Conservation (phyloP, 2,113 vertebrate genomes). For the Platycercus adscitus region DNA sequence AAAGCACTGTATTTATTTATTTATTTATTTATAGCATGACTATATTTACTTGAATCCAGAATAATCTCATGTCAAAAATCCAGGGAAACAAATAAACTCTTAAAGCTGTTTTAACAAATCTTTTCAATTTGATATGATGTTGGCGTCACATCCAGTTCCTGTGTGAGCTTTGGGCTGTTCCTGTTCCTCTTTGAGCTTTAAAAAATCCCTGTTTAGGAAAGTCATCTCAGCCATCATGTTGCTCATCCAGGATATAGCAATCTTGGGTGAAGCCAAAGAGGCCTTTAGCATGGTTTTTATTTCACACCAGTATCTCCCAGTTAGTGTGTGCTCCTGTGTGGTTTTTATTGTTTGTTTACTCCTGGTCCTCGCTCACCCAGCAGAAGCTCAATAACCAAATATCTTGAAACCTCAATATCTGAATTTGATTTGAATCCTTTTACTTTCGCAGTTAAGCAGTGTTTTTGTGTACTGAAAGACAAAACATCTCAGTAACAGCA, state of each 20-base stretch:
- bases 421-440: neutral
- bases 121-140: neutral
- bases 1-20: neutral
- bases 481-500: neutral
- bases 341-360: neutral
- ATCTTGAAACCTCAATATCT: neutral
- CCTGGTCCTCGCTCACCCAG: neutral
- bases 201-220: neutral
- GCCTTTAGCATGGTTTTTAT: neutral
- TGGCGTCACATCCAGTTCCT: neutral
- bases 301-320: neutral
- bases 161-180: neutral
- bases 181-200: neutral
- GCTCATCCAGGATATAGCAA: accelerated
- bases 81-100: neutral
- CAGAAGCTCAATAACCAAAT: neutral
- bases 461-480: neutral
- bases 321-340: neutral
- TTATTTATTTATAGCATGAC: neutral
- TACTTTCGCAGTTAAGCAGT: accelerated
- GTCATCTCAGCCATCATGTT: neutral
- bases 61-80: neutral
- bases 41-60: neutral
- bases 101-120: neutral
- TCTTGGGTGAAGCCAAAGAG: neutral